A percentile compares a stretch with the other conserved stretches of the same genome.
Conservation (phyloP, 2,888 invertebrate genomes). For the Chrysodeixis includens region DNA sequence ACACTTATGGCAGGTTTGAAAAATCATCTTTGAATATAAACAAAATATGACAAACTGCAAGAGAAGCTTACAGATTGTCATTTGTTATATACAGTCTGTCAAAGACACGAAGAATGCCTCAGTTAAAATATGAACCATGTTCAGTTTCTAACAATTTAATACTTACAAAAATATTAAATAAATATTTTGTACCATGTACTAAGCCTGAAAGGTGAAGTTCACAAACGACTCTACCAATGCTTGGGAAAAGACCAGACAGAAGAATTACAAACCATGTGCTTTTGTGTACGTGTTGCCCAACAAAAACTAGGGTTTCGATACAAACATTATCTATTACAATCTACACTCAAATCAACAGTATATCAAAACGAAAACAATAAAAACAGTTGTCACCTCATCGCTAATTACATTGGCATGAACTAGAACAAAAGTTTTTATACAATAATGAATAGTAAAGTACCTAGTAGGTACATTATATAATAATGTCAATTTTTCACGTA, state of each 20-base stretch:
- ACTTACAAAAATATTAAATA: too few relatives aligned
- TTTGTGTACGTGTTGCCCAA: conserved; percentile 5
- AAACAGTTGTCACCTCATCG: conserved; percentile 52
- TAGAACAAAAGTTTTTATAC: conserved; percentile 34
- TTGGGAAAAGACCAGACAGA: too few relatives aligned
- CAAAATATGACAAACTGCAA: too few relatives aligned
- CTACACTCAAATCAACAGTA: conserved; percentile 26
- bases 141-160: too few relatives aligned
- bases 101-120: neutral
- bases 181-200: too few relatives aligned
- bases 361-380: conserved; percentile 33
- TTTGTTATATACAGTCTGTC: too few relatives aligned
- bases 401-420: conserved; percentile 40
- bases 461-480: conserved; percentile 32
- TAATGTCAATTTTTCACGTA: conserved; percentile 39
- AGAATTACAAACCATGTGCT: neutral
- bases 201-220: too few relatives aligned
- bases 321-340: conserved; percentile 26
- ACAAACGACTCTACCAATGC: too few relatives aligned
- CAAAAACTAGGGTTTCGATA: conserved; percentile 27
- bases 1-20: too few relatives aligned
- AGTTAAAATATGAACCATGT: conserved; percentile 26
- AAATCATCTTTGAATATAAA: too few relatives aligned
- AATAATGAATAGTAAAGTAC: conserved; percentile 11
- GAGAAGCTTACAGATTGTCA: too few relatives aligned